phyloP scores from a whole-genome alignment of 2,797 vertebrate genomes.

The Pelobates cultripes region DNA sequence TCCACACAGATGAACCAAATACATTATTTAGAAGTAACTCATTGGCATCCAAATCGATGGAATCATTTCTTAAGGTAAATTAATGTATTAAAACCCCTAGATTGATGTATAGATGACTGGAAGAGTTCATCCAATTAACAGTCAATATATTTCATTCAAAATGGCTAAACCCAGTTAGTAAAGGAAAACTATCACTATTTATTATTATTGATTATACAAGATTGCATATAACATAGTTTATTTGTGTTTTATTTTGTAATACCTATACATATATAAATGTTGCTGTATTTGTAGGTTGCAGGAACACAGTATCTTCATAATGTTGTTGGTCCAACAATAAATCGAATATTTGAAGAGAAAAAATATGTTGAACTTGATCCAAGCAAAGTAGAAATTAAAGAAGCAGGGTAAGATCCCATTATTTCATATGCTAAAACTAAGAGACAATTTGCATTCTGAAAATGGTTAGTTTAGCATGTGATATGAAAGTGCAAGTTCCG shows the following conservation, averaged over 20 bases:
- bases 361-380: conserved; percentile 93
- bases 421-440: not conserved
- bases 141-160: too few species aligned
- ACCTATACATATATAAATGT: too few species aligned
- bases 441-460: too few species aligned
- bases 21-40: conserved; percentile 92
- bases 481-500: too few species aligned
- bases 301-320: conserved; percentile 90
- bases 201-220: too few species aligned
- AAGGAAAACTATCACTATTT: too few species aligned
- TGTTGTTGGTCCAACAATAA: conserved; percentile 83
- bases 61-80: conserved; percentile 92
- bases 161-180: too few species aligned
- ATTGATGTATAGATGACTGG: too few species aligned
- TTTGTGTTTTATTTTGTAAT: too few species aligned
- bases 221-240: too few species aligned
- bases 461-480: too few species aligned
- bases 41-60: conserved; percentile 89
- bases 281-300: conserved; percentile 73
- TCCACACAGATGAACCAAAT: conserved; percentile 85
- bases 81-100: not conserved
- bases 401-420: conserved; percentile 37
- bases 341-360: conserved; percentile 88
- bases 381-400: conserved; percentile 79
- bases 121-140: too few species aligned